Conservation (phyloP, 2,888 invertebrate species). For the Drosophila stalkeri region DNA sequence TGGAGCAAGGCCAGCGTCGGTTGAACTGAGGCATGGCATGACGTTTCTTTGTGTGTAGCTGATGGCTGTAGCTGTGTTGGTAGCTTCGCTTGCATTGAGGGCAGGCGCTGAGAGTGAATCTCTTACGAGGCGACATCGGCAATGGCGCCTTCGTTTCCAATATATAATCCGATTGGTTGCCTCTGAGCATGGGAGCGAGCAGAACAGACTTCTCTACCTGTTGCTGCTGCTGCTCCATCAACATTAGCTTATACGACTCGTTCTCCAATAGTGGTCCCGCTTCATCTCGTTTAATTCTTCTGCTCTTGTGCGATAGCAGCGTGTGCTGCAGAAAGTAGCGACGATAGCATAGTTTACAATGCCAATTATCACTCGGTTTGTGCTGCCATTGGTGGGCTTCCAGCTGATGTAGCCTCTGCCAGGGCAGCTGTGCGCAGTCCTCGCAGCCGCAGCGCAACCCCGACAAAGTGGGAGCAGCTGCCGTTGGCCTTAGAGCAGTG, state of each 20-base stretch:
- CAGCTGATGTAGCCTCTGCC: slow-evolving; percentile 32
- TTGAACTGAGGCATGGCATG: background rate
- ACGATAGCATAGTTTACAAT: slow-evolving; percentile 44
- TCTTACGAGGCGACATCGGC: background rate
- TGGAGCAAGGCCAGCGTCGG: slow-evolving; percentile 16
- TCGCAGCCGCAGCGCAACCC: slow-evolving; percentile 41
- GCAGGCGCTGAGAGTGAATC: background rate
- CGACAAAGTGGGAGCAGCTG: background rate
- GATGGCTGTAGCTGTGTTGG: slow-evolving; percentile 36
- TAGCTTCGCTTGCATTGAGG: slow-evolving; percentile 27
- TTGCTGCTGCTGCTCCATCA: background rate
- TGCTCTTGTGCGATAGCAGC: slow-evolving; percentile 34
- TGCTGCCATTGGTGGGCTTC: slow-evolving; percentile 40
- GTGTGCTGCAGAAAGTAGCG: slow-evolving; percentile 47
- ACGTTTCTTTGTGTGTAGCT: slow-evolving; percentile 31
- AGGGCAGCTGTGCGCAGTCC: slow-evolving; percentile 37
- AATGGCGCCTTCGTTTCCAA: background rate
- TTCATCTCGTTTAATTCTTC: background rate
- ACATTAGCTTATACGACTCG: slow-evolving; percentile 15
- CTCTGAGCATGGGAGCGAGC: background rate
- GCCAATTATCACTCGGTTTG: slow-evolving; percentile 38
- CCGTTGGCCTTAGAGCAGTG: slow-evolving; percentile 29
- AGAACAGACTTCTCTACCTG: slow-evolving; percentile 3
- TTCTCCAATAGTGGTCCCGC: slow-evolving; percentile 15
- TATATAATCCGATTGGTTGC: background rate